Conservation (phyloP, 64 coral and sea anemone species). For the Astreopora myriophthalma region DNA sequence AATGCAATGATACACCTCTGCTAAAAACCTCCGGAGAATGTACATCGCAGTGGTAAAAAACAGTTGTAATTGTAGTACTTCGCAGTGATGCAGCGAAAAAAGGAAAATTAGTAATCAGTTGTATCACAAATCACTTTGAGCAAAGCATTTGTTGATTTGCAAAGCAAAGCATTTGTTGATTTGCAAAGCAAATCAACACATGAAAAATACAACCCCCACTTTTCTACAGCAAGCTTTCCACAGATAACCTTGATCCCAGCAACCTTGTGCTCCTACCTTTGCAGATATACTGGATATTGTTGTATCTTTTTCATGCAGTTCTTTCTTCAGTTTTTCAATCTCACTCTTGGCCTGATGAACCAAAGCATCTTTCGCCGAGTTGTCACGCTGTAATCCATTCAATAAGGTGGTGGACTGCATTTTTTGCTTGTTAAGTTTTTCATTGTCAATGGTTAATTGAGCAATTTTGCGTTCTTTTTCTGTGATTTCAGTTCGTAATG, state of each 20-base stretch:
- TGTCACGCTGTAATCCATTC: constrained; percentile 85
- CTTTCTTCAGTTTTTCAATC: constrained; percentile 82
- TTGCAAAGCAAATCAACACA: too few species aligned
- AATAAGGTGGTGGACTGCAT: constrained; percentile 78
- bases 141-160: too few species aligned
- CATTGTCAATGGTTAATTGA: constrained; percentile 67
- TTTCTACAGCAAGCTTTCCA: background rate
- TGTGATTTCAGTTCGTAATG: constrained; percentile 79
- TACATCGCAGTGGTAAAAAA: too few species aligned
- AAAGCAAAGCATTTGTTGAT: too few species aligned
- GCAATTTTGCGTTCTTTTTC: constrained; percentile 88
- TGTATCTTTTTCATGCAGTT: constrained; percentile 79
- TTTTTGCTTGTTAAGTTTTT: constrained; percentile 86
- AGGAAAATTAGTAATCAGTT: too few species aligned
- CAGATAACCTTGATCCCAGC: too few species aligned
- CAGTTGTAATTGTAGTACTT: too few species aligned
- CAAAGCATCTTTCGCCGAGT: constrained; percentile 87
- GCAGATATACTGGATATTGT: constrained; percentile 74
- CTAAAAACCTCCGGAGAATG: too few species aligned
- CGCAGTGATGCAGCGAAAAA: too few species aligned
- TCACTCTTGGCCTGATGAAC: constrained; percentile 77
- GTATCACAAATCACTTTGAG: too few species aligned
- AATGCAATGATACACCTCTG: too few species aligned
- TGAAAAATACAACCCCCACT: background rate
- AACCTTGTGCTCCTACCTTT: constrained; percentile 69